A percentile compares a stretch with the other conserved stretches of the same genome.
These are phyloP conservation scores for Salvator merianae DNA, from an alignment of 2,113 vertebrate genomes.

Conservation along the genomic window DNA sequence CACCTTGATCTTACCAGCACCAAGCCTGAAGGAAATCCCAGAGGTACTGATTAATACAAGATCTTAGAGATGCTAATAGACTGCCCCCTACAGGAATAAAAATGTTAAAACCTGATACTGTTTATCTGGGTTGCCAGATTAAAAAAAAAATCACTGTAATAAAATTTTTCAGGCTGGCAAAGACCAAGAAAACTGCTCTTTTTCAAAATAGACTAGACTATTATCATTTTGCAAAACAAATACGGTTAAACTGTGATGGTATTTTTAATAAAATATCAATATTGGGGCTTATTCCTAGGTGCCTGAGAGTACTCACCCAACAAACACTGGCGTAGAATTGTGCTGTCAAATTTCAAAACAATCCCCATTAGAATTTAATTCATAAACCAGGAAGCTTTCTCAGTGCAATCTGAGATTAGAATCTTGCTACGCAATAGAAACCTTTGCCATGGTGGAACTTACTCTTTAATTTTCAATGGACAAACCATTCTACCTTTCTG, in stretches of 20 bases:
- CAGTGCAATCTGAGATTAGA: neutral
- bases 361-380: neutral
- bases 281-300: neutral
- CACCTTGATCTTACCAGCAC: neutral
- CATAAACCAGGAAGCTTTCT: neutral
- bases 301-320: neutral
- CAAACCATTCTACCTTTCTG: neutral
- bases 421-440: neutral
- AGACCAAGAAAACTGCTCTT: neutral
- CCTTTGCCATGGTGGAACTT: neutral
- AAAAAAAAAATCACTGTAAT: neutral
- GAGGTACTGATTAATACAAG: neutral
- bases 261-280: neutral
- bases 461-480: neutral
- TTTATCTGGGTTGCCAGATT: neutral
- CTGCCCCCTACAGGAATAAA: conserved; percentile 9
- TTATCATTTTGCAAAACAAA: neutral
- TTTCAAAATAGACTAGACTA: neutral
- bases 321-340: neutral
- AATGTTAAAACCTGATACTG: neutral
- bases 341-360: neutral
- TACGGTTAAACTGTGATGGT: neutral
- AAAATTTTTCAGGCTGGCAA: neutral
- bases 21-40: neutral
- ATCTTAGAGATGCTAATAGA: neutral